Conservation (phyloP, 1,140 invertebrate genomes). For the Coboldia fuscipes region DNA sequence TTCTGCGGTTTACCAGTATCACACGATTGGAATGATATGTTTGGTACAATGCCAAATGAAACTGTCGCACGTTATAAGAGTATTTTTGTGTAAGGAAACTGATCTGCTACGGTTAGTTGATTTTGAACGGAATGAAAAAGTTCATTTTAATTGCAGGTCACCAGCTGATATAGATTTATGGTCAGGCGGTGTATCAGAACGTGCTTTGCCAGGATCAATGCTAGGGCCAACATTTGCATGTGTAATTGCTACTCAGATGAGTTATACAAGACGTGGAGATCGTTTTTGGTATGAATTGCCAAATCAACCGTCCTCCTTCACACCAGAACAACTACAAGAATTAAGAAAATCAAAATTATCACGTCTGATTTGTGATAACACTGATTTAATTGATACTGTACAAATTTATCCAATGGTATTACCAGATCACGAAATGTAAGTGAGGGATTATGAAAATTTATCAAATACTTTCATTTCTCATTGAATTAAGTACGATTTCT, state of each 20-base stretch:
- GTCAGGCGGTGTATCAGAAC: conserved; percentile 83
- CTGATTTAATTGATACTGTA: conserved; percentile 75
- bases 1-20: conserved; percentile 71
- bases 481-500: conserved; percentile 3
- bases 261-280: conserved; percentile 73
- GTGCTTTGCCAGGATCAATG: conserved; percentile 66
- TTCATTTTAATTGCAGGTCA: conserved; percentile 27
- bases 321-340: conserved; percentile 72
- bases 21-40: conserved; percentile 63
- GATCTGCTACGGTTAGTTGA: neutral
- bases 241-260: conserved; percentile 91
- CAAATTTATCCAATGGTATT: conserved; percentile 86
- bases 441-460: too few relatives aligned
- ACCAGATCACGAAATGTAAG: conserved; percentile 79
- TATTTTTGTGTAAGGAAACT: conserved; percentile 42
- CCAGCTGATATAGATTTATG: conserved; percentile 77
- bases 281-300: conserved; percentile 92
- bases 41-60: conserved; percentile 73
- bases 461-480: conserved; percentile 2
- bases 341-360: conserved; percentile 71
- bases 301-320: conserved; percentile 80
- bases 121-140: neutral
- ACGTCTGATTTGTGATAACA: conserved; percentile 86
- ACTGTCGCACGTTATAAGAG: conserved; percentile 55
- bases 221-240: conserved; percentile 90